A percentile compares a stretch with the other conserved stretches of the same genome.
phyloP scores from a whole-genome alignment of 2,797 vertebrate genomes.

The Manis pentadactyla region DNA sequence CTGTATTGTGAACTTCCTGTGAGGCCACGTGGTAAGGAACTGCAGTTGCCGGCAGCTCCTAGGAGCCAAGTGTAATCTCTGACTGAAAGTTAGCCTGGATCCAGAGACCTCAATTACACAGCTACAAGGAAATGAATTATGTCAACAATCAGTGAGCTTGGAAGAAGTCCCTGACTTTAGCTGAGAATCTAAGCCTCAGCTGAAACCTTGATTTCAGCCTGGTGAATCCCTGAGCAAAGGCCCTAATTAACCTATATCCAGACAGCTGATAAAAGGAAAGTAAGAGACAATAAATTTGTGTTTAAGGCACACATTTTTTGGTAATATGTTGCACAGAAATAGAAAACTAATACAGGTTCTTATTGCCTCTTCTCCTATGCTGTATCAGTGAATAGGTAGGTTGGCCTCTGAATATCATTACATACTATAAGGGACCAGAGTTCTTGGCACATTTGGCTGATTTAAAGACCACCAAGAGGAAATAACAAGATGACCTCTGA shows the following conservation, averaged over 20 bases:
- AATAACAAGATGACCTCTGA: neutral
- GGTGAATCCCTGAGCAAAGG: neutral
- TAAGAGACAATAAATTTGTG: neutral
- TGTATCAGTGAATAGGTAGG: neutral
- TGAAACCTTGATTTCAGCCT: neutral
- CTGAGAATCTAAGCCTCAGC: neutral
- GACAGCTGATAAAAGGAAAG: neutral
- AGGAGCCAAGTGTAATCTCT: neutral
- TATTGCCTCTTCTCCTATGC: neutral
- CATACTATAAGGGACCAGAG: neutral
- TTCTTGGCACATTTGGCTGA: neutral
- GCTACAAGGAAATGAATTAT: neutral
- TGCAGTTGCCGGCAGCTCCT: neutral
- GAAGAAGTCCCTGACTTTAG: neutral
- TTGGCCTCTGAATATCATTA: neutral
- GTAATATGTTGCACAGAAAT: neutral
- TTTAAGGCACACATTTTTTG: neutral
- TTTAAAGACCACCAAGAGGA: neutral
- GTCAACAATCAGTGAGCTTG: neutral
- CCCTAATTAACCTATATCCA: neutral
- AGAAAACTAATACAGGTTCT: neutral
- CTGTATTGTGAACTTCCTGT: neutral
- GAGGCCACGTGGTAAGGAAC: neutral
- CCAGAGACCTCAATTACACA: neutral
- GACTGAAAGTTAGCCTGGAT: neutral